Evolutionary conservation across 2,888 invertebrate genomes (phyloP).

Genomic region (Dryadula phaetusa): DNA sequence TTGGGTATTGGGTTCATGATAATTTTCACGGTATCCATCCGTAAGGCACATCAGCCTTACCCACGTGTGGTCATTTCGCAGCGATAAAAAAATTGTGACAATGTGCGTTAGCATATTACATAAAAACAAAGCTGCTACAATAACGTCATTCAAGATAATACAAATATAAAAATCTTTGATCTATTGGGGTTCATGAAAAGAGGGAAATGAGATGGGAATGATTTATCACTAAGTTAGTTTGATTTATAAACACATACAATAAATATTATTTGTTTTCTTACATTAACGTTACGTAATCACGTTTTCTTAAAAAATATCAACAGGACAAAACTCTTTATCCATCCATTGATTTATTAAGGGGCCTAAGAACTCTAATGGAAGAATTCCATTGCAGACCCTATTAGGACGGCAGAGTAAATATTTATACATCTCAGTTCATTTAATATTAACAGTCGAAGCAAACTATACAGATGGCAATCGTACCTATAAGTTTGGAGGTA

Average conservation of each 20-base stretch:
- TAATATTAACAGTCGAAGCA: conserved; percentile 31
- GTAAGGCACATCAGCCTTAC: too few relatives aligned
- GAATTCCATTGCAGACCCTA: conserved; percentile 33
- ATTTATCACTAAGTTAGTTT: background rate
- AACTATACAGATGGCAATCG: background rate
- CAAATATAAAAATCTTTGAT: background rate
- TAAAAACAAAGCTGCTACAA: background rate
- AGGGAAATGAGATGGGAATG: background rate
- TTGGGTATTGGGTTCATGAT: too few relatives aligned
- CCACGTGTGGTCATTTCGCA: too few relatives aligned
- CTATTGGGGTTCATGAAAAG: background rate
- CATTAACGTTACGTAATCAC: background rate
- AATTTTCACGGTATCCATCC: too few relatives aligned
- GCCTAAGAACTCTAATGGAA: conserved; percentile 32
- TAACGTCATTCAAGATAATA: background rate
- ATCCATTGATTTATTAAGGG: conserved; percentile 35
- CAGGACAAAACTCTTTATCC: conserved; percentile 25
- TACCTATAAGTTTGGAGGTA: background rate
- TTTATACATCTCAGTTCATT: conserved; percentile 31
- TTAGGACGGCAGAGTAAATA: conserved; percentile 34
- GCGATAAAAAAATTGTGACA: too few relatives aligned
- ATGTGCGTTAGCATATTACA: background rate
- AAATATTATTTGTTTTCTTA: background rate
- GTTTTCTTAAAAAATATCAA: conserved; percentile 12
- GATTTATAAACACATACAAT: background rate